Percentiles rank a stretch among this genome's conserved stretches.
These are phyloP conservation scores for Agonopterix arenella DNA, from an alignment of 2,888 invertebrate species.

Conservation along the genomic window DNA sequence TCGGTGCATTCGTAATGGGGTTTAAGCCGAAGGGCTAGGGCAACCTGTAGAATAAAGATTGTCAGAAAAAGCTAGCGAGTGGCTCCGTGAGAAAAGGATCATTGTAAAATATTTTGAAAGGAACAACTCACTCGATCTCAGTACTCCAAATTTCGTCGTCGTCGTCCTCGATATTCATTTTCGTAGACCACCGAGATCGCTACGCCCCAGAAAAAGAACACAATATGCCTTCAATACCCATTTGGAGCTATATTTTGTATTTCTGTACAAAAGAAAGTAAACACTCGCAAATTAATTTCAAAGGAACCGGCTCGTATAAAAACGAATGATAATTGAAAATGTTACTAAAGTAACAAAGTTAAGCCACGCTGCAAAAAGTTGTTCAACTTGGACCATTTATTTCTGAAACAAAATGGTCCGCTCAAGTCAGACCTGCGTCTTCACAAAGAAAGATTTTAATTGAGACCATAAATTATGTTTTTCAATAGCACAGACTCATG, in stretches of 20 bases:
- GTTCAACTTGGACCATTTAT: not conserved
- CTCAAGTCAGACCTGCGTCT: not conserved
- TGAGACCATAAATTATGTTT: not conserved
- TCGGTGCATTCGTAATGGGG: not conserved
- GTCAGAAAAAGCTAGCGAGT: not conserved
- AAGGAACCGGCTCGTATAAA: not conserved
- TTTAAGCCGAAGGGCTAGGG: not conserved
- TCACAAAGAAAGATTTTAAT: not conserved
- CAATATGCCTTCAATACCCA: no score
- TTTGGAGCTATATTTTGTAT: no score
- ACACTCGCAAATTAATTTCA: not conserved
- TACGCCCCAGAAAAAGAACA: no score
- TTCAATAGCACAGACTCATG: not conserved
- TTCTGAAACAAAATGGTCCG: not conserved
- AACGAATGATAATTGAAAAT: not conserved
- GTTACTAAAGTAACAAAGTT: not conserved
- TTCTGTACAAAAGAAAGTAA: no score
- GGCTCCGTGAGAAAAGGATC: no score
- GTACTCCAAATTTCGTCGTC: slow-evolving; percentile 48
- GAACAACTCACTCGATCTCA: slow-evolving; percentile 49
- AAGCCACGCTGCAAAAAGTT: not conserved
- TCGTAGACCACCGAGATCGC: not conserved
- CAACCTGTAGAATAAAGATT: not conserved
- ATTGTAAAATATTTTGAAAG: not conserved
- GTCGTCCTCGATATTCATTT: slow-evolving; percentile 21